Percentiles rank a stretch among this genome's conserved stretches.
phyloP scores from a whole-genome alignment of 2,797 vertebrate species.

The Tarsius wallacei region DNA sequence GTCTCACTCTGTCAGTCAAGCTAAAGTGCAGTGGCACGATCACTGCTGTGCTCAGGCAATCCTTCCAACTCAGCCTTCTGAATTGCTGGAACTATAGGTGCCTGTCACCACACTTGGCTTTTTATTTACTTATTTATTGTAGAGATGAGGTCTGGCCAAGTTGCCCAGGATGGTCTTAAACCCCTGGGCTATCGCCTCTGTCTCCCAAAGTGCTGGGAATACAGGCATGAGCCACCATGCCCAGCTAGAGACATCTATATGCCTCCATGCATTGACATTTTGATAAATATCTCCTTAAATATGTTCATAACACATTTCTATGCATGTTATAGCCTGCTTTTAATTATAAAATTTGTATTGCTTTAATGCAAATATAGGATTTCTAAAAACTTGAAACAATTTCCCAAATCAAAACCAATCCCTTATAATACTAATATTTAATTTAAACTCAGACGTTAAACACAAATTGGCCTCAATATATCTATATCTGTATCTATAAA shows the following conservation, averaged over 20 bases:
- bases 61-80: not conserved
- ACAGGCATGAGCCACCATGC: not conserved
- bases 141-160: not conserved
- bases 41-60: not conserved
- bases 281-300: constrained; percentile 10
- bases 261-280: not conserved
- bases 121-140: not conserved
- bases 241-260: not conserved
- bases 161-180: not conserved
- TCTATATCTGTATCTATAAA: too few relatives aligned
- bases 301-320: not conserved
- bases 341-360: not conserved
- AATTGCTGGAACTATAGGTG: not conserved
- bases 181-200: not conserved
- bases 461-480: not conserved
- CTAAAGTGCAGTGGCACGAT: not conserved
- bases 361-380: constrained; percentile 6
- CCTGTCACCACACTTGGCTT: not conserved
- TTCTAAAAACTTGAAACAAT: constrained; percentile 3
- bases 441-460: constrained; percentile 36
- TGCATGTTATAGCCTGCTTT: constrained; percentile 21
- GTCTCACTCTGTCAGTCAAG: not conserved
- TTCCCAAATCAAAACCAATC: constrained; percentile 53
- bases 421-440: constrained; percentile 5
- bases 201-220: not conserved